A percentile compares a stretch with the other conserved stretches of the same genome.
Evolutionary conservation across 1,140 invertebrate species (phyloP).

Genomic region (Zaprionus taronus): DNA sequence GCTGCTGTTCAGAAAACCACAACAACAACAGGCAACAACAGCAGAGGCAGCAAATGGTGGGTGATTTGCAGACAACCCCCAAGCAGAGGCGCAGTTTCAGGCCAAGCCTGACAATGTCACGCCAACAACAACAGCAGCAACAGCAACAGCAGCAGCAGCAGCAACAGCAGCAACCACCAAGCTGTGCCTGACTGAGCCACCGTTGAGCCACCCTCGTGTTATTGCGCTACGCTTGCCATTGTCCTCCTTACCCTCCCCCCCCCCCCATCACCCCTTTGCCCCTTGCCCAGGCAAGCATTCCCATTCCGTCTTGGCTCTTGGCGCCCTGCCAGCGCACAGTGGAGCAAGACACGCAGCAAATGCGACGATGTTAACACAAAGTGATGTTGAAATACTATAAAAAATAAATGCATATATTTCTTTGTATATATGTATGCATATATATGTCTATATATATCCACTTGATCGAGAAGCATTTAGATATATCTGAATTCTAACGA

Average conservation of each 20-base stretch:
- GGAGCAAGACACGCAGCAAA: background rate
- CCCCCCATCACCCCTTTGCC: background rate
- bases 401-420: too few relatives aligned
- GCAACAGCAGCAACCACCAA: constrained; percentile 23
- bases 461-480: too few relatives aligned
- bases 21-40: constrained; percentile 27
- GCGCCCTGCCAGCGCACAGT: constrained; percentile 64
- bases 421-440: too few relatives aligned
- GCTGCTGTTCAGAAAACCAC: constrained; percentile 30
- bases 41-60: constrained; percentile 47
- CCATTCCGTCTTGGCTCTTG: constrained; percentile 45
- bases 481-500: too few relatives aligned
- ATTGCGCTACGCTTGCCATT: constrained; percentile 73
- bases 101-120: constrained; percentile 72
- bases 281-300: constrained; percentile 14
- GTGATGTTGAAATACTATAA: too few relatives aligned
- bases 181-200: constrained; percentile 51
- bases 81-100: constrained; percentile 28
- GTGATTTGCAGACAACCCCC: constrained; percentile 58
- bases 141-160: constrained; percentile 44
- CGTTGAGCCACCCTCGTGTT: constrained; percentile 75
- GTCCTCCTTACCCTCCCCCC: constrained; percentile 33
- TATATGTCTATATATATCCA: too few relatives aligned
- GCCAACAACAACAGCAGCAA: constrained; percentile 33
- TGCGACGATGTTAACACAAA: background rate